phyloP scores from a whole-genome alignment of 2,888 invertebrate genomes.

The Aelia acuminata region DNA sequence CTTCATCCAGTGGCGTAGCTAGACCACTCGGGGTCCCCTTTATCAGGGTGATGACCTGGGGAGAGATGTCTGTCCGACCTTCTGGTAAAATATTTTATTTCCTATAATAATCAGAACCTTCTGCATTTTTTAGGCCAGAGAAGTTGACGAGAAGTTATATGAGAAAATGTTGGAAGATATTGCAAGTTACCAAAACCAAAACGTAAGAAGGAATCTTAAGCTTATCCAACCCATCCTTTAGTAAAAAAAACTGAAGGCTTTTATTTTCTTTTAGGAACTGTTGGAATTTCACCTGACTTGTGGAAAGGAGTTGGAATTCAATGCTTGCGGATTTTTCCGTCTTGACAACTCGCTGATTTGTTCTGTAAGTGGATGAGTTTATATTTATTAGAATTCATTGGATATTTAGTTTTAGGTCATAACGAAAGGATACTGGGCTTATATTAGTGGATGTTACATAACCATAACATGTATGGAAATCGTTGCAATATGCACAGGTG shows the following conservation, averaged over 20 bases:
- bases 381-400: neutral
- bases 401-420: too few species aligned
- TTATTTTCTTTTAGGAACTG: constrained; percentile 4
- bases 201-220: constrained; percentile 11
- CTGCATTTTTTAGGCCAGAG: constrained; percentile 33
- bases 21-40: too few species aligned
- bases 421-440: too few species aligned
- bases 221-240: neutral
- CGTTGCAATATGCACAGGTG: too few species aligned
- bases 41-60: too few species aligned
- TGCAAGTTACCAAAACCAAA: neutral
- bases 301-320: constrained; percentile 24
- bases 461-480: too few species aligned
- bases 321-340: constrained; percentile 48
- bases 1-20: too few species aligned
- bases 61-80: too few species aligned
- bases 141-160: constrained; percentile 25
- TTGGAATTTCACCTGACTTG: constrained; percentile 40
- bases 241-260: neutral
- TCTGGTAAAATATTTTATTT: neutral
- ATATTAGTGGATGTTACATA: too few species aligned
- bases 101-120: neutral
- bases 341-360: constrained; percentile 51
- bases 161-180: constrained; percentile 39
- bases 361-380: constrained; percentile 25